Conservation (phyloP, 2,797 vertebrate species). For the Spheniscus humboldti region DNA sequence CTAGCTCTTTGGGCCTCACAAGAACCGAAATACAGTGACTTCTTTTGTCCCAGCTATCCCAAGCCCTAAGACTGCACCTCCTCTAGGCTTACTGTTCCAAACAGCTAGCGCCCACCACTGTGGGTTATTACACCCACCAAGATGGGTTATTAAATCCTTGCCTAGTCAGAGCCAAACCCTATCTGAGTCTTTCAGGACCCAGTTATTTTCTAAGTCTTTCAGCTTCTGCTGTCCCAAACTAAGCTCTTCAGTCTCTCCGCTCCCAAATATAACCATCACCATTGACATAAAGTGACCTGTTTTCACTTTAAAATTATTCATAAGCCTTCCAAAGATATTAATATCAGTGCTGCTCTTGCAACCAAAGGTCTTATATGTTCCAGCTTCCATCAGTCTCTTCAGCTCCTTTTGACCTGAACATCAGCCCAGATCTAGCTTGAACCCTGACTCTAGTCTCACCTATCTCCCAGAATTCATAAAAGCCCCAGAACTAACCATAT, state of each 20-base stretch:
- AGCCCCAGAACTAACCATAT: background rate
- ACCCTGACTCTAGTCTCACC: background rate
- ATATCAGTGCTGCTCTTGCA: background rate
- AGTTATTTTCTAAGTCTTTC: background rate
- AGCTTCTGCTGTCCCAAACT: background rate
- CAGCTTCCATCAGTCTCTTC: background rate
- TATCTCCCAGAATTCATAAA: background rate
- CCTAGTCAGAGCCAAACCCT: background rate
- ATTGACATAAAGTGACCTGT: background rate
- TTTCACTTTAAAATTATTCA: background rate
- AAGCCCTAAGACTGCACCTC: background rate
- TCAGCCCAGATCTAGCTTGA: background rate
- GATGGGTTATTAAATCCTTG: background rate
- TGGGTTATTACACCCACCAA: background rate
- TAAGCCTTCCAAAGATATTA: background rate
- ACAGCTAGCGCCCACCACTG: background rate
- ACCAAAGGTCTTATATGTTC: background rate
- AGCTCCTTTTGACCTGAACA: background rate
- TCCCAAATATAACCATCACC: background rate
- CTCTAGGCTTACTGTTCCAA: background rate
- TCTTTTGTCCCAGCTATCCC: background rate
- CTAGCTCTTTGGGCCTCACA: background rate
- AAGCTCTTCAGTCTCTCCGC: background rate
- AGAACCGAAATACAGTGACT: background rate
- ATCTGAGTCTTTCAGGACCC: background rate